Evolutionary conservation across 1,140 invertebrate species (phyloP), one percentile per base, ranked within the genome.

Genomic region (Dendrolimus kikuchii): DNA sequence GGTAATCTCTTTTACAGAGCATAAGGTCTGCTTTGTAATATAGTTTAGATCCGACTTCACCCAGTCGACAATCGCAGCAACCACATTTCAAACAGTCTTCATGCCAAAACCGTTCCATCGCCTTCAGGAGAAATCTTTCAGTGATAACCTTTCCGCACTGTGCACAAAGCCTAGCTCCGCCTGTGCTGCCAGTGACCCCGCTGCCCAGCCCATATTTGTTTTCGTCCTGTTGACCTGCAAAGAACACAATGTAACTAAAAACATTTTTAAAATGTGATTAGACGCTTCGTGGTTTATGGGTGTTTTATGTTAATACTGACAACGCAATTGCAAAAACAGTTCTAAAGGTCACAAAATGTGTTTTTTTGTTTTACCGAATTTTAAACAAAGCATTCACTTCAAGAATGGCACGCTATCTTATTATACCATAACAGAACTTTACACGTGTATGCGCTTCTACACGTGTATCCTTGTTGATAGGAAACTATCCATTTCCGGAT

Each of bases 81-180:
- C 95, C 95, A 71, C 96, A 98, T 77, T 97, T 97, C 39, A 98
- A 89, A 72, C 96, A 98, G 78, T 97, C 96, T 74, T 98, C 96
- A 83, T 98, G 96, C 96, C 96, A 98, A 76, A 92, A 95, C 77
- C 96, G 90, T 71, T 98, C 95, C 69, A 96, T 85, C 0, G 95
- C 94, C 68, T 93, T 93, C 45, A 94, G 85, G 5, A 95, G 88
- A 74, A 92, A 95, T 65, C 93, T 84, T 73, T 95, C 93, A 2
- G 92, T 93, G 78, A 94, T 94, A 53, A 87, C 79, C 63, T 94
- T 94, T 7, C 93, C 92, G 66, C 93, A 95, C 41, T 93, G 93
- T 0, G 93, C 93, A 74, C 93, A 95, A 59, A 94, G 92, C 59
- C 93, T 64, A 2, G 81, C 76, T 8, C 75, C 76, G 0, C 75